phyloP scores from a whole-genome alignment of 2,113 vertebrate species.

The Tachycineta bicolor region DNA sequence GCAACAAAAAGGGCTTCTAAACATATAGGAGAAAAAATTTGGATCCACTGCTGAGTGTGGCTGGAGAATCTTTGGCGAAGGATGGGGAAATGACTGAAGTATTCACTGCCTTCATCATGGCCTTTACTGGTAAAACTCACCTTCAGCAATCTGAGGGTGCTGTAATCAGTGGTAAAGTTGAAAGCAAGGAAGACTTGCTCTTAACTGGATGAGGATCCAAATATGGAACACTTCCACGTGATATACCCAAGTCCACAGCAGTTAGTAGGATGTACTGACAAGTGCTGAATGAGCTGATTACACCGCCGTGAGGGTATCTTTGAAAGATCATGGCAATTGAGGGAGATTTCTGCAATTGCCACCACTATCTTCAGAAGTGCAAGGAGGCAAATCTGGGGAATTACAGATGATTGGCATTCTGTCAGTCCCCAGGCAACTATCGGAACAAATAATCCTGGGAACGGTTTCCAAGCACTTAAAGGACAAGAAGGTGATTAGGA shows the following conservation, averaged over 20 bases:
- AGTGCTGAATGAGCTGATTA: background rate
- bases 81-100: background rate
- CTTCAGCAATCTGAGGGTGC: background rate
- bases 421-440: background rate
- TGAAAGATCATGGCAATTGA: background rate
- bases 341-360: background rate
- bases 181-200: background rate
- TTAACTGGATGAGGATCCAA: background rate
- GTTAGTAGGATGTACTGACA: background rate
- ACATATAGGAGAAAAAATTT: background rate
- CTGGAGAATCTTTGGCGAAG: background rate
- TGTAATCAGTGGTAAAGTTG: background rate
- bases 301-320: background rate
- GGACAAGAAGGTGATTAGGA: background rate
- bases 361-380: background rate
- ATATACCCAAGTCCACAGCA: background rate
- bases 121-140: background rate
- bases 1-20: background rate
- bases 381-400: background rate
- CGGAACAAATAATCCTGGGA: background rate
- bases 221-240: background rate
- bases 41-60: background rate
- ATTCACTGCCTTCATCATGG: rapidly evolving
- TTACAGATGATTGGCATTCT: rapidly evolving
- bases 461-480: background rate